phyloP scores from a whole-genome alignment of 2,113 vertebrate genomes.

The Sisor rabdophorus region DNA sequence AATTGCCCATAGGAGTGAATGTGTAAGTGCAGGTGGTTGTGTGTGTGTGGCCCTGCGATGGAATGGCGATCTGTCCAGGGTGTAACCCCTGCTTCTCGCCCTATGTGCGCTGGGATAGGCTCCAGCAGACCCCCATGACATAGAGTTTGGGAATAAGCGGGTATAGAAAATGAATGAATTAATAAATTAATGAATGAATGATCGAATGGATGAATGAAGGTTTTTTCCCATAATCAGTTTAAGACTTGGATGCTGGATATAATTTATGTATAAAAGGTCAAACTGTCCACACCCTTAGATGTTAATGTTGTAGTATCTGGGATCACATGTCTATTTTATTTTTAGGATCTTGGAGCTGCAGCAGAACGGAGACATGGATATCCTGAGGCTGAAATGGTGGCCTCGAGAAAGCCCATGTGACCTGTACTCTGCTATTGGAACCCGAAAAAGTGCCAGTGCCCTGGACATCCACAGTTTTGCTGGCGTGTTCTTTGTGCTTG shows the following conservation, averaged over 20 bases:
- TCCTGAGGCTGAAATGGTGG: conserved; percentile 98
- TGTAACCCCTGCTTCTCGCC: too few species aligned
- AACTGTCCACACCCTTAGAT: not conserved
- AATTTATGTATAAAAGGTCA: not conserved
- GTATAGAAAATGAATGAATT: too few species aligned
- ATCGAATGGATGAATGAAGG: too few species aligned
- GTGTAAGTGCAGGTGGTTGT: too few species aligned
- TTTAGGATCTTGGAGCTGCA: conserved; percentile 95
- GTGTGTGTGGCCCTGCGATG: too few species aligned
- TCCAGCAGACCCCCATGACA: too few species aligned
- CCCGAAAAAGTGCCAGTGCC: conserved; percentile 83
- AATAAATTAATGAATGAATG: too few species aligned
- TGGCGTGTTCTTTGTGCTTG: conserved; percentile 95
- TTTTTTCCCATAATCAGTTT: not conserved
- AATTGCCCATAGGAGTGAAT: too few species aligned
- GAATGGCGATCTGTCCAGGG: too few species aligned
- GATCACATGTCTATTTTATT: not conserved
- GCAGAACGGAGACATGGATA: conserved; percentile 95
- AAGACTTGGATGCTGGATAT: not conserved
- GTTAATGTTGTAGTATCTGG: too few species aligned
- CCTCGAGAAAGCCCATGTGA: conserved; percentile 91
- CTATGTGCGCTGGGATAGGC: too few species aligned
- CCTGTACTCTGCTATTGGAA: conserved; percentile 85
- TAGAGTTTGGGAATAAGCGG: too few species aligned
- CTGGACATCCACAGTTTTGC: conserved; percentile 98